A percentile compares a stretch with the other conserved stretches of the same genome.
Conservation (phyloP, 1,140 invertebrate species). For the Anagrus nilaparvatae region DNA sequence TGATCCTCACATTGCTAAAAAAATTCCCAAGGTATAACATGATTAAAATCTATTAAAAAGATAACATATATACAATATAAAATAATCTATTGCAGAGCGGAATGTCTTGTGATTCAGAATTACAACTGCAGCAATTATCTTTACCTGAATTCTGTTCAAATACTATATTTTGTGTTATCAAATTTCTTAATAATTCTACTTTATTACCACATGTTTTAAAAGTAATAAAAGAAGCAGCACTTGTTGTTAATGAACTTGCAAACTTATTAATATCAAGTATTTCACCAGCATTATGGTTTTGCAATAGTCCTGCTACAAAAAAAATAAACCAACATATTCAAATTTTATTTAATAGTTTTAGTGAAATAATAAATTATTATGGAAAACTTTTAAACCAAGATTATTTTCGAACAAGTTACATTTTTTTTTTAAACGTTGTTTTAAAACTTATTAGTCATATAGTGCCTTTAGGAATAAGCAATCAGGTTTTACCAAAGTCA, state of each 20-base stretch:
- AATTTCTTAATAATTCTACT: constrained; percentile 19
- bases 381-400: constrained; percentile 19
- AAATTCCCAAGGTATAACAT: constrained; percentile 33
- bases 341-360: constrained; percentile 20
- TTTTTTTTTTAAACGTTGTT: constrained; percentile 23
- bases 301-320: constrained; percentile 18
- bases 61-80: background rate
- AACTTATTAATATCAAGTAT: constrained; percentile 24
- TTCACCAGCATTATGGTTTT: constrained; percentile 29
- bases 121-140: constrained; percentile 39
- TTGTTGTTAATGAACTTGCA: constrained; percentile 24
- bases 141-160: constrained; percentile 42
- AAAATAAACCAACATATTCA: constrained; percentile 26
- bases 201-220: constrained; percentile 19
- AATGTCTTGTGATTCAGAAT: constrained; percentile 30
- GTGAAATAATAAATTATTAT: constrained; percentile 27
- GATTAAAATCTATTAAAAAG: constrained; percentile 2
- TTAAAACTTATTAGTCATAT: constrained; percentile 24
- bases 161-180: constrained; percentile 32
- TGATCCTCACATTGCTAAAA: constrained; percentile 39
- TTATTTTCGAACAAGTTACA: constrained; percentile 25
- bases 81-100: constrained; percentile 17
- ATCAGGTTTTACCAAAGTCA: constrained; percentile 23
- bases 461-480: constrained; percentile 28
- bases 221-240: constrained; percentile 23